Evolutionary conservation across 2,888 invertebrate species (phyloP), one percentile per base, ranked within the genome.

Genomic region (Lamellibrachia satsuma): DNA sequence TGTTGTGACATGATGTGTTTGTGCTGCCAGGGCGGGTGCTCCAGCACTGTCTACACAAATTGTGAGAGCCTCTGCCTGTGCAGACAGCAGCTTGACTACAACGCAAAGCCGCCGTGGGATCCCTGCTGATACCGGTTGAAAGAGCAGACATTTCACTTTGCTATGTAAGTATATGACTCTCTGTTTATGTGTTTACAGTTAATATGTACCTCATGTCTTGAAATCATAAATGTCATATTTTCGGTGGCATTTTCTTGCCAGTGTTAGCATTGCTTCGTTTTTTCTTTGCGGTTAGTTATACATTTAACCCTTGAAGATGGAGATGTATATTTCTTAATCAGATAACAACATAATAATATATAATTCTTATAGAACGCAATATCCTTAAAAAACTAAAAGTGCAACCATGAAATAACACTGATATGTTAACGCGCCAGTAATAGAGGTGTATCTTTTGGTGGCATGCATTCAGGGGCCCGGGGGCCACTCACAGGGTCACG

Each of bases 61-160:
- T 94, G 94, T 93, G 96, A 95, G 95, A 96, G 95, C 94, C 94
- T 95, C 94, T 95, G 96, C 95, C 96, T 96, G 93, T 95, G 60
- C 91, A 95, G 96, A 94, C 95, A 97, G 97, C 97, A 97, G 97
- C 97, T 97, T 97, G 97, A 97, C 97, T 97, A 98, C 97, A 98
- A 98, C 98, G 98, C 98, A 96, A 98, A 98, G 97, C 98, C 98
- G 96, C 98, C 98, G 97, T 98, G 98, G 98, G 97, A 97, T 93
- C 96, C 97, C 97, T 96, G 96, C 96, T 96, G 96, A 95, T 95
- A 95, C 95, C 95, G 94, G 95, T 95, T 95, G 93, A 94, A 92
- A 94, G 94, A 95, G 95, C 96, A 96, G 95, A 95, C 95, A 95
- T 96, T 95, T 95, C 95, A 94, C 92, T 94, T 95, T 96, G 95